Evolutionary conservation across 1,140 invertebrate genomes (phyloP).

Genomic region (Stegodyphus mimosarum): DNA sequence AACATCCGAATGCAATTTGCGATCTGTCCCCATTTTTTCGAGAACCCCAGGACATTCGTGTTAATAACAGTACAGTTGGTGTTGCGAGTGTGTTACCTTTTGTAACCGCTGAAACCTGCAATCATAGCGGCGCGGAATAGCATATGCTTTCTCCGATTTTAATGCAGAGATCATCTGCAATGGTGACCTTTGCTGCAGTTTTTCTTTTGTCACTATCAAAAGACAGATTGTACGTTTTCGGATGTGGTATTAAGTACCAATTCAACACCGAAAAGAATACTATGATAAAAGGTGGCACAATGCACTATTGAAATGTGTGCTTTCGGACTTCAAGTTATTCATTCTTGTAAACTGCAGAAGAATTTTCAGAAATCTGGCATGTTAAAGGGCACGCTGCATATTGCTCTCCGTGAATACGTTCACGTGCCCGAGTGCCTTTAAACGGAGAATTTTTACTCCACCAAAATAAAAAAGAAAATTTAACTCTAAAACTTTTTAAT

Average conservation of each 20-base stretch:
- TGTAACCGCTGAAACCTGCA: conserved; percentile 46
- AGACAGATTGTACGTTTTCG: conserved; percentile 43
- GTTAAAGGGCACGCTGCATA: conserved; percentile 16
- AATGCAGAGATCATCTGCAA: conserved; percentile 40
- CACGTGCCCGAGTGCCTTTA: too few relatives aligned
- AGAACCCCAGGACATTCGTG: conserved; percentile 33
- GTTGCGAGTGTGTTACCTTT: conserved; percentile 52
- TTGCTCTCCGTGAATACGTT: too few relatives aligned
- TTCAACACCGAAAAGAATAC: conserved; percentile 30
- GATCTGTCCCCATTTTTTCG: neutral
- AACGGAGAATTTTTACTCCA: too few relatives aligned
- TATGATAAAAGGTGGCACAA: conserved; percentile 6
- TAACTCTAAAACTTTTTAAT: too few relatives aligned
- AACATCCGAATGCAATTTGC: neutral
- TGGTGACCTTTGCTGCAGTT: conserved; percentile 18
- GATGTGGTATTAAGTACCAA: conserved; percentile 52
- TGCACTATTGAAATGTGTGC: conserved; percentile 4
- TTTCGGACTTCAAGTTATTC: neutral
- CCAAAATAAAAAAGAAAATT: too few relatives aligned
- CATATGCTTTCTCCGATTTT: conserved; percentile 33
- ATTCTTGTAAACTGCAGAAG: conserved; percentile 8
- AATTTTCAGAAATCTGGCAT: conserved; percentile 4
- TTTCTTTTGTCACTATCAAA: conserved; percentile 51
- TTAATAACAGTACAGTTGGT: conserved; percentile 52
- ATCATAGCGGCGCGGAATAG: conserved; percentile 15